Percentiles rank a stretch among this genome's conserved stretches.
Conservation (phyloP, 2,888 invertebrate genomes). For the Napeogenes inachia region DNA sequence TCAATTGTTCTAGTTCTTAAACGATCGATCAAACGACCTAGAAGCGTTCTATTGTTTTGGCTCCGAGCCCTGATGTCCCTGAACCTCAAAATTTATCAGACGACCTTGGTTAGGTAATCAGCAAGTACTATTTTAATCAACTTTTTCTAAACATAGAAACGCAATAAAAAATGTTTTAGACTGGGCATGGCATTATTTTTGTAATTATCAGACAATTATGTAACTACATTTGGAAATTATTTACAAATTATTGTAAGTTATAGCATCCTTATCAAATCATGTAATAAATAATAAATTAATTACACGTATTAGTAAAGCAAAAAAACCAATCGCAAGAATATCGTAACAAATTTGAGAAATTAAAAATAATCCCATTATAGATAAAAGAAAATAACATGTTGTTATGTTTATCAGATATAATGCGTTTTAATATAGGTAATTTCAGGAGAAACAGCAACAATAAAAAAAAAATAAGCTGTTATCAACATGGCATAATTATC, state of each 20-base stretch:
- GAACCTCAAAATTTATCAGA: background rate
- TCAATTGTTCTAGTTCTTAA: background rate
- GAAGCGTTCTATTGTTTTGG: background rate
- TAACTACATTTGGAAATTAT: too few species aligned
- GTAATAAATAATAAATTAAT: too few species aligned
- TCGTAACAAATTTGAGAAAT: background rate
- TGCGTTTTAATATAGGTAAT: background rate
- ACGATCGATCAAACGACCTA: background rate
- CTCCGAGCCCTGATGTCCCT: background rate
- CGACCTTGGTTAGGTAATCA: slow-evolving; percentile 8
- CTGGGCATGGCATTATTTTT: too few species aligned
- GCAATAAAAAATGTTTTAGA: too few species aligned
- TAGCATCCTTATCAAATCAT: too few species aligned
- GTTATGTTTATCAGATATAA: background rate
- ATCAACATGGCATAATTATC: background rate
- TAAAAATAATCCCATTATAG: background rate
- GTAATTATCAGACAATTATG: too few species aligned
- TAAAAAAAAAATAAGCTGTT: background rate
- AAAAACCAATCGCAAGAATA: background rate
- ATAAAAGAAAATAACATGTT: background rate
- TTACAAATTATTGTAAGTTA: too few species aligned
- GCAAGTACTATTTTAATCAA: slow-evolving; percentile 11
- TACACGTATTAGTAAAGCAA: too few species aligned
- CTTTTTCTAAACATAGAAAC: background rate
- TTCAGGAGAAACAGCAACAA: background rate